Evolutionary conservation across 2,797 vertebrate genomes (phyloP).

Genomic region (Sebastes vulpes): DNA sequence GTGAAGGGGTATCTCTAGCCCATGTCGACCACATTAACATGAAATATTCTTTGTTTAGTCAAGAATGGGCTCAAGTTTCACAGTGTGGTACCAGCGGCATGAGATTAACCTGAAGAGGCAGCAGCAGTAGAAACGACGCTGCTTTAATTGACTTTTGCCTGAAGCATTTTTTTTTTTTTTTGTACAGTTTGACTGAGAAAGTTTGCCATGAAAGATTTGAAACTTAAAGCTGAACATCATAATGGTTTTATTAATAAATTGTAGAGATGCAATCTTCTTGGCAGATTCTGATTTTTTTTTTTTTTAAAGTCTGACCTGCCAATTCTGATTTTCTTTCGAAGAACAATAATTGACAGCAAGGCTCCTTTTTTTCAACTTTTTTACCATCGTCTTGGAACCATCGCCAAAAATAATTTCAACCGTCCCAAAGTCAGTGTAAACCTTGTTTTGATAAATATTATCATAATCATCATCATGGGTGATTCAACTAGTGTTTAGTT

Average conservation of each 20-base stretch:
- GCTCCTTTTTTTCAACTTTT: background rate
- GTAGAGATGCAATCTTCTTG: no score
- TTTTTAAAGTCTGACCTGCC: background rate
- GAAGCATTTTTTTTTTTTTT: slow-evolving; percentile 2
- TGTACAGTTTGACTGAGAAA: background rate
- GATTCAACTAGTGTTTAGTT: background rate
- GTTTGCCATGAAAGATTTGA: background rate
- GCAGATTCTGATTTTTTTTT: background rate
- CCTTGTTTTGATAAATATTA: background rate
- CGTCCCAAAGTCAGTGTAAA: background rate
- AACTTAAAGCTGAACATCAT: background rate
- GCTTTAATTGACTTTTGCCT: slow-evolving; percentile 23
- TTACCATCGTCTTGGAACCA: background rate
- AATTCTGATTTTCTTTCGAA: background rate
- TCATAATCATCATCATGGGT: background rate
- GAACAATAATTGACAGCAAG: background rate
- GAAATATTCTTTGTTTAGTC: background rate
- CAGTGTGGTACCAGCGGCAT: background rate
- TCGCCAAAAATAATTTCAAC: background rate
- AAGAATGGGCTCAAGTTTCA: background rate
- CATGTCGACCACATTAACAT: background rate
- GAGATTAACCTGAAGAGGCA: background rate
- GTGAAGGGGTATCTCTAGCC: background rate
- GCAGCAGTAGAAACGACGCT: background rate
- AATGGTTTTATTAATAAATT: background rate